Base-by-base conservation (phyloP, 2,797 vertebrate genomes). In the Poecilia velifera region DNA sequence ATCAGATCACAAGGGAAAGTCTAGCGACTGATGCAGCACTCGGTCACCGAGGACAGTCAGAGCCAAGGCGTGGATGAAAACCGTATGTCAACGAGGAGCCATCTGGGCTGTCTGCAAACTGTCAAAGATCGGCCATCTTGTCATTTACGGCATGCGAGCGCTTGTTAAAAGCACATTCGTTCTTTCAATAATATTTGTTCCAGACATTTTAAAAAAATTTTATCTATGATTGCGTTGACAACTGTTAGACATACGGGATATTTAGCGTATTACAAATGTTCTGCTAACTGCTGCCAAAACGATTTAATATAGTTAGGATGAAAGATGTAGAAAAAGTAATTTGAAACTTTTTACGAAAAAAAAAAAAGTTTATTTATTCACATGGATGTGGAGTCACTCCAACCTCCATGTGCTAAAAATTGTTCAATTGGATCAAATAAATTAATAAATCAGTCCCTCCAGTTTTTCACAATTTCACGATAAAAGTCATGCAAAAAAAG, bases 1-100 rank as follows among this genome's bases (percentile, higher is more conserved):
- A 92, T 92, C 92, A 94, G 87, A 90, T 83, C 91, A 89, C 84
- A 82, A 82, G 88, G 90, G 88, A 88, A 90, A 92, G 86, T 92
- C 86, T 91, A 51, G 76, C 73, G 79, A 82, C 90, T 91, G 90
- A 92, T 87, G 90, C 78, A 85, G 93, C 79, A 81, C 76, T 70
- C 79, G 79, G 85, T 84, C 85, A 90, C 80, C 45, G 81, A 88
- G 87, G 82, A 86, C 86, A 88, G 78, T 89, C 87, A 86, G 57
- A 82, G 75, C 47, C 51, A n/a, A 22, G 13, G 49, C 55, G 72
- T 86, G 82, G 76, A 84, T 84, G 78, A 83, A 77, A 80, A 77
- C 41, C 49, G 18, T 46, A 34, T 75, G 84, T 84, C 76, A 85
- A 55, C 25, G 74, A 85, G 74, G 2, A 46, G 80, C 43, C 81